A percentile compares a stretch with the other conserved stretches of the same genome.
phyloP scores from a whole-genome alignment of 64 coral and sea anemone genomes.

The Actinia tenebrosa region DNA sequence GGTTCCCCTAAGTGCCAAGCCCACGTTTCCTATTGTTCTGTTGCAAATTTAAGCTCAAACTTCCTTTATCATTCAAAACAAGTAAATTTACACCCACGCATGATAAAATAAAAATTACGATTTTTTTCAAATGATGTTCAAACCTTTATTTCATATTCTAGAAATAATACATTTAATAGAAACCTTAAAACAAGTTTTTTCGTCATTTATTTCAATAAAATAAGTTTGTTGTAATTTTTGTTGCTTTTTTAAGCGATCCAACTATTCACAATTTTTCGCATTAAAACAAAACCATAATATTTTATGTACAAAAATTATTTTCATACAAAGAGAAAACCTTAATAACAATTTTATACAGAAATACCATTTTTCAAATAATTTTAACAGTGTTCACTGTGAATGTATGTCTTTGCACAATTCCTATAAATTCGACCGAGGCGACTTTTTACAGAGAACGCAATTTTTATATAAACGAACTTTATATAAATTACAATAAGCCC shows the following conservation, averaged over 20 bases:
- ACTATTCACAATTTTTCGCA: constrained; percentile 17
- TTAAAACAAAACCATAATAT: constrained; percentile 35
- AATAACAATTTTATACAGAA: constrained; percentile 34
- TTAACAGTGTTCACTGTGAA: constrained; percentile 24
- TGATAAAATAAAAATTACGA: neutral
- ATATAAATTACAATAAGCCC: constrained; percentile 33
- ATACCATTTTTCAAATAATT: constrained; percentile 30
- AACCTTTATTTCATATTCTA: constrained; percentile 27
- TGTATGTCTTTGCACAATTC: constrained; percentile 19
- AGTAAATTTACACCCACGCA: too few relatives aligned
- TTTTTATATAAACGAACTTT: constrained; percentile 31
- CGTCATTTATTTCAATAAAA: constrained; percentile 40
- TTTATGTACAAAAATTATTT: constrained; percentile 35
- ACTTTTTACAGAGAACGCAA: constrained; percentile 32
- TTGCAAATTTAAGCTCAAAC: neutral
- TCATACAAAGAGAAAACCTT: constrained; percentile 31
- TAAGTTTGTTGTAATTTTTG: constrained; percentile 23
- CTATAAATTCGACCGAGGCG: constrained; percentile 22
- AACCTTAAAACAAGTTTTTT: constrained; percentile 34
- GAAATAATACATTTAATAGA: constrained; percentile 30
- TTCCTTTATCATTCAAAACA: neutral
- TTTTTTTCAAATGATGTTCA: neutral
- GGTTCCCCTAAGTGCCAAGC: neutral
- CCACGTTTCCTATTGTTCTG: neutral
- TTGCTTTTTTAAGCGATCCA: constrained; percentile 30